Conservation (phyloP, 2,113 vertebrate species). For the Diadophis punctatus region DNA sequence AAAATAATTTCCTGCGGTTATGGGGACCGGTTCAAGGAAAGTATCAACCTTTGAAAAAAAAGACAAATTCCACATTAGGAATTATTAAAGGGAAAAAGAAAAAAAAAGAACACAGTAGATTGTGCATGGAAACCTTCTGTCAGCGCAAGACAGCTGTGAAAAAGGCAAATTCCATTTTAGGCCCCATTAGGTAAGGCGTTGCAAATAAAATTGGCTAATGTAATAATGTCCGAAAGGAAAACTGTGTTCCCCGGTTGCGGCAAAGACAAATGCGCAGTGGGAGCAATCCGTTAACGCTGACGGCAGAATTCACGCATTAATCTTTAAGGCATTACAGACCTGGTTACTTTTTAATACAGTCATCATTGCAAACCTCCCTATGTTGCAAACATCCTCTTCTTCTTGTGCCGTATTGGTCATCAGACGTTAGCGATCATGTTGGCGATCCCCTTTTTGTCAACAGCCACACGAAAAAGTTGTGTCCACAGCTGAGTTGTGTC, state of each 20-base stretch:
- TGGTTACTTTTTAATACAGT: background rate
- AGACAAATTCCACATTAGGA: background rate
- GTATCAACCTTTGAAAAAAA: background rate
- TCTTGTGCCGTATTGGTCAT: too few relatives aligned
- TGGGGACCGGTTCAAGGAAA: background rate
- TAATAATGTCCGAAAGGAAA: background rate
- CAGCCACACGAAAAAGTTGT: too few relatives aligned
- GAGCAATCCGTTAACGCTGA: background rate
- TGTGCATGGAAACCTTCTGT: background rate
- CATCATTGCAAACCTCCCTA: background rate
- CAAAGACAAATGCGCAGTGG: background rate
- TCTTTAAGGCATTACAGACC: background rate
- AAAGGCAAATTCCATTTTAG: background rate
- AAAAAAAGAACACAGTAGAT: background rate
- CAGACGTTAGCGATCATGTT: too few relatives aligned
- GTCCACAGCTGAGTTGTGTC: too few relatives aligned
- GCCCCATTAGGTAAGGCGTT: background rate
- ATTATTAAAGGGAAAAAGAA: background rate
- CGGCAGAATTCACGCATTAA: background rate
- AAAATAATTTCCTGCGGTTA: background rate
- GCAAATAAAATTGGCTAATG: background rate
- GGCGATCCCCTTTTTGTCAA: too few relatives aligned
- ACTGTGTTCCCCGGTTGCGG: background rate
- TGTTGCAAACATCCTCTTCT: background rate
- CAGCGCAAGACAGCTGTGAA: background rate